These are phyloP conservation scores for Phainopepla nitens DNA, from an alignment of 2,113 vertebrate genomes.

Conservation along the genomic window DNA sequence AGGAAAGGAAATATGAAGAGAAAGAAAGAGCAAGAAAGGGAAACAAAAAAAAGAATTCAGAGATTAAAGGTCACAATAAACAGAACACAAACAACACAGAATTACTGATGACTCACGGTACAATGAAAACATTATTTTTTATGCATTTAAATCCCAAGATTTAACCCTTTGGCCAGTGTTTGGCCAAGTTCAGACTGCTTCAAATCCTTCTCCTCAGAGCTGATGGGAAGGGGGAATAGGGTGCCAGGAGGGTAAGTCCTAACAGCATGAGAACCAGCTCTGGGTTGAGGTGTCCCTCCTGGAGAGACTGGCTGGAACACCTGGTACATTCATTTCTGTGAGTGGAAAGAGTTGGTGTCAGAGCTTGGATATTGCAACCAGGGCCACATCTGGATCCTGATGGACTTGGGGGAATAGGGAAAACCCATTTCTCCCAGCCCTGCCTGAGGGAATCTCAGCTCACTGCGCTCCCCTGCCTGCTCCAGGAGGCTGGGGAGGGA, in stretches of 20 bases:
- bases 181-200: neutral
- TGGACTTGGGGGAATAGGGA: neutral
- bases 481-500: too few relatives aligned
- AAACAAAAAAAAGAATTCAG: neutral
- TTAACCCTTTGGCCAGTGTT: neutral
- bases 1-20: fast-evolving
- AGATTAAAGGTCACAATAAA: neutral
- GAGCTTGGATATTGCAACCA: fast-evolving
- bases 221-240: neutral
- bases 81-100: neutral
- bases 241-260: neutral
- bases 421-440: neutral
- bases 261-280: neutral
- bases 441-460: neutral
- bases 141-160: neutral
- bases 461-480: fast-evolving
- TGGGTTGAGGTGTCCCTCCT: neutral
- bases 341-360: neutral
- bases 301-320: neutral
- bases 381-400: neutral
- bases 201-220: neutral
- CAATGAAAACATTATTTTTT: neutral
- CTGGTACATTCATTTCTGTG: neutral
- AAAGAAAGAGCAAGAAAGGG: neutral
- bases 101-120: neutral